These are phyloP conservation scores for Cyrtodaria siliqua DNA, from an alignment of 2,888 invertebrate genomes.

Conservation along the genomic window DNA sequence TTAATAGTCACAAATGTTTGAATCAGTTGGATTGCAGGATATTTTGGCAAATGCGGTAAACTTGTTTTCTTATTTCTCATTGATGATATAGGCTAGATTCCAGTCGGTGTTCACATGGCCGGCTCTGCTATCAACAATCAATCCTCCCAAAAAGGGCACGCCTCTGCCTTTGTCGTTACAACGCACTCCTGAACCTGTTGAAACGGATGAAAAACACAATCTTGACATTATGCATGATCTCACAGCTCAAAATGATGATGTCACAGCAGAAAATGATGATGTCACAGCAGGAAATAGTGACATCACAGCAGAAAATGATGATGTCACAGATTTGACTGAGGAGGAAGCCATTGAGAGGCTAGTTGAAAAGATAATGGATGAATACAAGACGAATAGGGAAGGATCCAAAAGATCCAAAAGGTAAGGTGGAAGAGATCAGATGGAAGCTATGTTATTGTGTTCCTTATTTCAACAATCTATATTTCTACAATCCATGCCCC, in stretches of 20 bases:
- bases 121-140: conserved; percentile 73
- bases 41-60: too few relatives aligned
- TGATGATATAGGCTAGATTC: conserved; percentile 65
- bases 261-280: background rate
- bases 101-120: conserved; percentile 79
- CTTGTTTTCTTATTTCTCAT: too few relatives aligned
- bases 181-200: too few relatives aligned
- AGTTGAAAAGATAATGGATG: conserved; percentile 42
- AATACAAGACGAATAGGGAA: conserved; percentile 27
- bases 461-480: too few relatives aligned
- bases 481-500: too few relatives aligned
- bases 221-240: background rate
- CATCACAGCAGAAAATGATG: background rate
- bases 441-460: too few relatives aligned
- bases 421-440: too few relatives aligned
- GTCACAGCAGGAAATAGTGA: background rate
- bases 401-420: conserved; percentile 26
- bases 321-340: conserved; percentile 26
- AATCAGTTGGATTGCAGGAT: too few relatives aligned
- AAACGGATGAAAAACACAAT: too few relatives aligned
- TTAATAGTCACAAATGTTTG: too few relatives aligned
- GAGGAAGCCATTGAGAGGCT: conserved; percentile 52
- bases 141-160: conserved; percentile 44
- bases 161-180: background rate
- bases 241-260: background rate